Percentiles rank a stretch among this genome's conserved stretches.
These are phyloP conservation scores for Oreochromis aureus DNA, from an alignment of 2,113 vertebrate genomes.

Conservation along the genomic window DNA sequence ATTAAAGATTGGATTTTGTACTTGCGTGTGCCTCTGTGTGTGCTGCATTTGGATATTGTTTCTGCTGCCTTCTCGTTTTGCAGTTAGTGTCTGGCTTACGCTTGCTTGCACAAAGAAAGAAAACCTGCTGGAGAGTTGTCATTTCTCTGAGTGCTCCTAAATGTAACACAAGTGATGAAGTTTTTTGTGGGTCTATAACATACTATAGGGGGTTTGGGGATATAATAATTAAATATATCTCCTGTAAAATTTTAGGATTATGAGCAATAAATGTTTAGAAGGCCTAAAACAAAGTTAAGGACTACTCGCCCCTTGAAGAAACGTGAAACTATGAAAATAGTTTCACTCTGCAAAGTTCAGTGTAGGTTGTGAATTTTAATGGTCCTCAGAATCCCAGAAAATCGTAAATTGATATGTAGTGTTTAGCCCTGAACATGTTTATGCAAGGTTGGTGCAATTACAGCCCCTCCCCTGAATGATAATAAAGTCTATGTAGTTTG, in stretches of 20 bases:
- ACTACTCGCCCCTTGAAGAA: background rate
- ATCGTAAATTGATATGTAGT: background rate
- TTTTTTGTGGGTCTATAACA: background rate
- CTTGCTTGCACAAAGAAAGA: background rate
- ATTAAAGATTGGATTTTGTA: background rate
- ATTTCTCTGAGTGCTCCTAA: background rate
- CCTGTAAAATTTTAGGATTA: background rate
- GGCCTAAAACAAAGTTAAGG: background rate
- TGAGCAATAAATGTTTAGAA: background rate
- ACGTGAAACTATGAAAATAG: background rate
- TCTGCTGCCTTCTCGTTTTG: background rate
- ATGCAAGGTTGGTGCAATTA: background rate
- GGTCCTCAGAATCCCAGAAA: background rate
- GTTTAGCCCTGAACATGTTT: background rate
- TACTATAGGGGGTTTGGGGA: fast-evolving
- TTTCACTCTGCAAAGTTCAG: background rate
- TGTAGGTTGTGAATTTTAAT: background rate
- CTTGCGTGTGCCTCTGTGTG: background rate
- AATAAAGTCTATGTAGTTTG: background rate
- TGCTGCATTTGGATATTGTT: background rate
- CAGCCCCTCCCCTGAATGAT: background rate
- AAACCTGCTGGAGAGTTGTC: background rate
- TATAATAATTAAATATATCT: background rate
- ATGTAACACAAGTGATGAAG: background rate
- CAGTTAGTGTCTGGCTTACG: background rate